Base-by-base conservation (phyloP, 2,797 vertebrate species). In the Hemitrygon akajei region DNA sequence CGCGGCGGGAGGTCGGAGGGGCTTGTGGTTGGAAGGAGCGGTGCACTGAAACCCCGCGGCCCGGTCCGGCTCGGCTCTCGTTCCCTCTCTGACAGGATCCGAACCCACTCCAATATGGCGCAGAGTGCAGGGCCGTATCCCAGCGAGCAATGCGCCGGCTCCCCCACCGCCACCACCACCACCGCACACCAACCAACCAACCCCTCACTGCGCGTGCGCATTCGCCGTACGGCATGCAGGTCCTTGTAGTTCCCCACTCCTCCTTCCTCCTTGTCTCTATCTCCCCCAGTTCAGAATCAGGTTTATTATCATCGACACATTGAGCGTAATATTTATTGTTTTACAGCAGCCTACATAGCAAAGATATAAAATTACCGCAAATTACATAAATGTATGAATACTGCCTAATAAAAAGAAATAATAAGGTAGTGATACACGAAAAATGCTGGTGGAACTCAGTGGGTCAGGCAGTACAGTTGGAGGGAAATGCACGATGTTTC, bases 101-200 rank as follows among this genome's bases (percentile, higher is more conserved):
- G 89, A 92, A 71, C 89, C 25, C 47, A 71, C 40, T 47, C 89
- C 89, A 92, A 92, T 92, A 92, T 92, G 89, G 89, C 89, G 89
- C 66, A 16, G 66, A 92, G 66, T 92, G 66, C 89, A 27, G 89
- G 89, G 40, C 89, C 89, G 34, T 92, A 73, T 92, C 89, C 91
- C 91, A 69, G 91, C 91, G 5, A 37, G 66, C 91, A 12, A 66
- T 40, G 69, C 91, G 69, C 91, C 66, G 22, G 40, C 81, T 56
- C 81, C 40, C 16, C 80, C n/a, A 37, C 40, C 80, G 12, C 37
- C 47, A 1, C 16, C 80, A 20, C 40, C 81, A 2, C 47, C 7
- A 11, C 1, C 27, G 16, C 89, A 3, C 66, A 73, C 60, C 7
- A 16, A 30, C 9, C 58, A 58, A 34, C 20, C 60, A 60, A 60